Evolutionary conservation across 1,140 invertebrate species (phyloP).

Genomic region (Drosophila jambulina): DNA sequence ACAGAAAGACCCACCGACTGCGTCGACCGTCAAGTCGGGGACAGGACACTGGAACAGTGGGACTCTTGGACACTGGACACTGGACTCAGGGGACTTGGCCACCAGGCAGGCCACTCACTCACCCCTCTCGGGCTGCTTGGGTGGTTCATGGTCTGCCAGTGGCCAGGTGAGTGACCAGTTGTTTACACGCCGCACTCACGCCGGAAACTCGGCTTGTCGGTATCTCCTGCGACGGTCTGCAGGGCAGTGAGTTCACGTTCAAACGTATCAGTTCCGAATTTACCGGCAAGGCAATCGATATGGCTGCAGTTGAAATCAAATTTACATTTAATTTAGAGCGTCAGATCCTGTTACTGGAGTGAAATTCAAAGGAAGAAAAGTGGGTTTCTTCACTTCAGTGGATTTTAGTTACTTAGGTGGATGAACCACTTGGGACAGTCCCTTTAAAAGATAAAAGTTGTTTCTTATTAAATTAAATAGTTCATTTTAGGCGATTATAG

Average conservation of each 20-base stretch:
- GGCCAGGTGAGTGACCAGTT: conserved; percentile 54
- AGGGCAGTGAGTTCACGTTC: conserved; percentile 5
- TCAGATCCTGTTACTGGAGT: not conserved
- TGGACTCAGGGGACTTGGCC: conserved; percentile 5
- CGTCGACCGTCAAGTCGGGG: conserved; percentile 13
- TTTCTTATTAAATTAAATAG: not conserved
- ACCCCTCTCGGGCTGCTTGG: not conserved
- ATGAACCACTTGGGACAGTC: not conserved
- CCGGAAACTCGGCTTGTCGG: conserved; percentile 21
- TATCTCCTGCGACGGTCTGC: conserved; percentile 15
- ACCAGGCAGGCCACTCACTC: conserved; percentile 25
- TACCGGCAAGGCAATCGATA: conserved; percentile 28
- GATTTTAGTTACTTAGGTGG: not conserved
- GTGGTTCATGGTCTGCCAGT: conserved; percentile 20
- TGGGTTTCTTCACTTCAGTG: not conserved
- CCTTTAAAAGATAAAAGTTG: not conserved
- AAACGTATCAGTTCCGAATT: conserved; percentile 13
- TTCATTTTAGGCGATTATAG: not conserved
- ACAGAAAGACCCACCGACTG: conserved; percentile 28
- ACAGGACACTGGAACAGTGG: conserved; percentile 12
- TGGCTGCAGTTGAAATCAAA: conserved; percentile 26
- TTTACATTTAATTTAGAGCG: conserved; percentile 33
- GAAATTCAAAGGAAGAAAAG: not conserved
- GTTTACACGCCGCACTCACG: conserved; percentile 31
- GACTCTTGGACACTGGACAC: conserved; percentile 17